Conservation (phyloP, 2,113 vertebrate genomes). For the Alexandromys fortis region DNA sequence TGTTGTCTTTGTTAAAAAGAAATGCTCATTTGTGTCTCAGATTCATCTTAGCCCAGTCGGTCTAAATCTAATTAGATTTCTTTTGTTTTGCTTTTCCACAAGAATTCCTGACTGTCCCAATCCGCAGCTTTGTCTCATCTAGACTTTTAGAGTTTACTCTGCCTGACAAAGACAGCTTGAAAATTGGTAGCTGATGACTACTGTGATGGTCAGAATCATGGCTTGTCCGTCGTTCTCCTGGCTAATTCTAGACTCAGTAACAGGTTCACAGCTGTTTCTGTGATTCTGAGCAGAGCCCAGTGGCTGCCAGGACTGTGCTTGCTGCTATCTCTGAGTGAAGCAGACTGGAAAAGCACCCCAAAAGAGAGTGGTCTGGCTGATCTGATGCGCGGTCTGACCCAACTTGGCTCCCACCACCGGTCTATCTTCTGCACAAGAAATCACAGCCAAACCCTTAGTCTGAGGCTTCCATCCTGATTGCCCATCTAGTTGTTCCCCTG, state of each 20-base stretch:
- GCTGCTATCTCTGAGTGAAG: neutral
- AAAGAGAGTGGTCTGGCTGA: too few relatives aligned
- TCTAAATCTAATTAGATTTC: neutral
- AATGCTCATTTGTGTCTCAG: neutral
- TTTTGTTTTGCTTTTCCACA: slow-evolving; percentile 4
- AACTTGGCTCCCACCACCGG: neutral
- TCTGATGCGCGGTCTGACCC: neutral
- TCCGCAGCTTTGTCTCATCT: neutral
- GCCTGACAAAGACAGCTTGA: neutral
- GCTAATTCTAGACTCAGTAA: slow-evolving; percentile 17
- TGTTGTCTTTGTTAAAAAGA: neutral
- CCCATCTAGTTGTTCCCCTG: neutral
- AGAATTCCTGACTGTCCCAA: slow-evolving; percentile 14
- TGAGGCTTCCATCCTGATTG: neutral
- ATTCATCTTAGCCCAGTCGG: neutral
- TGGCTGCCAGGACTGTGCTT: neutral
- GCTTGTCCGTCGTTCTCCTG: neutral
- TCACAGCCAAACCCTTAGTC: neutral
- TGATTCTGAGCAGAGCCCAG: neutral
- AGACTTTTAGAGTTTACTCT: neutral
- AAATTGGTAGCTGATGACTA: neutral
- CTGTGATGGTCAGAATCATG: neutral
- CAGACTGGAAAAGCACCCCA: neutral
- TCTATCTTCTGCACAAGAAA: neutral
- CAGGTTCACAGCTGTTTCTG: neutral